Evolutionary conservation across 37 sponge, comb jelly and placozoan genomes (phyloP).

Genomic region (Theonella swinhoei): DNA sequence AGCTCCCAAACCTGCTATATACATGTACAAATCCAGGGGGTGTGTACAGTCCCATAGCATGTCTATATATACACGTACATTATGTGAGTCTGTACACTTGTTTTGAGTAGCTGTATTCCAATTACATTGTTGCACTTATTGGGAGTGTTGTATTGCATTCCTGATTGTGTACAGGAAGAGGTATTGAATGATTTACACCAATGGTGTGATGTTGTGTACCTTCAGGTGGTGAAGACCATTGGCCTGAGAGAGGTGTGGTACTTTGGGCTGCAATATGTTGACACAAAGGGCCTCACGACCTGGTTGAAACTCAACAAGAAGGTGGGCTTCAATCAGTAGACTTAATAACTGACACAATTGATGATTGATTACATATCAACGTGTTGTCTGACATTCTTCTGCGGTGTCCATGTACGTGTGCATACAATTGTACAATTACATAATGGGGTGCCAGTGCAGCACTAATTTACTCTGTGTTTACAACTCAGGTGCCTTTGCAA

Average conservation of each 20-base stretch:
- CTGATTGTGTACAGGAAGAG: no score
- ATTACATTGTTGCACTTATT: no score
- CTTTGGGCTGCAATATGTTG: slow-evolving; percentile 96
- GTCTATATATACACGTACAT: not conserved
- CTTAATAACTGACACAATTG: no score
- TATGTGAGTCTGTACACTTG: not conserved
- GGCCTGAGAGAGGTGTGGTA: slow-evolving; percentile 98
- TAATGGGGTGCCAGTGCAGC: no score
- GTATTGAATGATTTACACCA: no score
- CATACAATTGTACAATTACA: not conserved
- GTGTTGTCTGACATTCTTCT: not conserved
- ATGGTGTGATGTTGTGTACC: no score
- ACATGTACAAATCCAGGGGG: not conserved
- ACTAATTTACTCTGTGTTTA: no score
- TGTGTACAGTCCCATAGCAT: not conserved
- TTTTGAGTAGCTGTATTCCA: not conserved
- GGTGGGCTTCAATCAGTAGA: slow-evolving; percentile 43
- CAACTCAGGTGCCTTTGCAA: no score
- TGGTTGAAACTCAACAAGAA: slow-evolving; percentile 99
- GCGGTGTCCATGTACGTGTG: no score
- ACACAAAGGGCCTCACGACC: slow-evolving; percentile 85
- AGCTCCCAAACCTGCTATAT: not conserved
- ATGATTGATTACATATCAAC: not conserved
- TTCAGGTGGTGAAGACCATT: slow-evolving; percentile 95
- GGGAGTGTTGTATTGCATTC: no score